Percentiles rank a stretch among this genome's conserved stretches.
Conservation (phyloP, 2,797 vertebrate genomes). For the Xiphorhynchus erythropygius region DNA sequence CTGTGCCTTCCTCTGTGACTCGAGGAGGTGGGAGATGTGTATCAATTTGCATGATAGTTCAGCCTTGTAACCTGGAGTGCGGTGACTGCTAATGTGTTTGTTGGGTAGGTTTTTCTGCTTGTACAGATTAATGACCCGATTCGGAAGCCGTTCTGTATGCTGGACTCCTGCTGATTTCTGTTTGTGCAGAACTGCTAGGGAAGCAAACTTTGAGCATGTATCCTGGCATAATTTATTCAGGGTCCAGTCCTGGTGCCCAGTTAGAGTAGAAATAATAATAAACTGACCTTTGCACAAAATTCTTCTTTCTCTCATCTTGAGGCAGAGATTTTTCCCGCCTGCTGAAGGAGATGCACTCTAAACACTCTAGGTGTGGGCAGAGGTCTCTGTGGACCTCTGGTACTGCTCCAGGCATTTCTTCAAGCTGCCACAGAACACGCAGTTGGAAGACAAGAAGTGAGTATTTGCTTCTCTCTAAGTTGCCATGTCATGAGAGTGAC, state of each 20-base stretch:
- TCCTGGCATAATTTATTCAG: conserved; percentile 15
- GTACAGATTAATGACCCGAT: conserved; percentile 57
- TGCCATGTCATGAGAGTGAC: neutral
- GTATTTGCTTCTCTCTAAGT: neutral
- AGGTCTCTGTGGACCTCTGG: neutral
- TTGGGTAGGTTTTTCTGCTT: conserved; percentile 54
- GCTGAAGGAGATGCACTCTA: neutral
- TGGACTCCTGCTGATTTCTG: conserved; percentile 25
- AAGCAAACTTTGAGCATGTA: conserved; percentile 5
- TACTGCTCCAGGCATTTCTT: neutral
- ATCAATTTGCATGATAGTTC: conserved; percentile 27
- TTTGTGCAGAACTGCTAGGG: conserved; percentile 9
- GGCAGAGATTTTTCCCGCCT: neutral
- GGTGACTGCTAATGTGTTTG: conserved; percentile 40
- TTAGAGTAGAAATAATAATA: neutral
- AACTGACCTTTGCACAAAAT: neutral
- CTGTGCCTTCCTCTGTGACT: neutral
- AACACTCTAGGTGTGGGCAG: neutral
- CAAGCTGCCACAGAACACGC: neutral
- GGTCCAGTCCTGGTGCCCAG: neutral
- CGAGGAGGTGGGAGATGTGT: neutral
- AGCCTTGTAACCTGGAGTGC: conserved; percentile 23
- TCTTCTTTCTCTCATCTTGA: neutral
- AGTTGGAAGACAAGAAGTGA: neutral
- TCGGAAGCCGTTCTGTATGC: neutral